Base-by-base conservation (phyloP, 2,797 vertebrate species). In the Rhinophrynus dorsalis region DNA sequence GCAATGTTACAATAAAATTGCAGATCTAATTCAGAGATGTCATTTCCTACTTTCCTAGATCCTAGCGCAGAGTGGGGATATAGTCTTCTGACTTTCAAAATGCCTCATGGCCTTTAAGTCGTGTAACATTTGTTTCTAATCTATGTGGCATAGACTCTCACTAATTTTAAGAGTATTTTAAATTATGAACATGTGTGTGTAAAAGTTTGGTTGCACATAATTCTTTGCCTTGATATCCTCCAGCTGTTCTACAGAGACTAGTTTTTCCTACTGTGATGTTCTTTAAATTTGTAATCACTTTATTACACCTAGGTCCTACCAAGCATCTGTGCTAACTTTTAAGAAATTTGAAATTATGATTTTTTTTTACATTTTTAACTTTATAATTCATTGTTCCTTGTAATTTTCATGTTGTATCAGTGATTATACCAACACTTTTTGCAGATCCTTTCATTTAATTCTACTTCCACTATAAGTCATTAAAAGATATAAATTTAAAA, bases 61-160 rank as follows among this genome's bases (percentile, higher is more conserved):
- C 68, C 54, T 59, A 23, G 44, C 66, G 33, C 9, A 33, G 52
- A 59, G 27, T 58, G 47, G 51, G 61, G 69, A 59, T 59, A 66
- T 21, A 42, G 6, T 51, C 32, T 52, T 66, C 54, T 65, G 45
- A 33, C 32, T 72, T 58, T 37, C 61, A 37, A 15, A 64, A 59
- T 65, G 35, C 54, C 61, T 72, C 27, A 65, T 66, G 69, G 60
- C 61, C 44, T 57, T 72, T 72, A 59, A 72, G 69, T 65, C 69
- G 29, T 51, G 29, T 9, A 84, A 75, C 82, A 85, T 77, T 88
- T 88, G 86, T 70, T 88, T 87, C 81, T 77, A 87, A 87, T 88
- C 76, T 83, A 27, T 47, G 76, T 42, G 68, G 83, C 77, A 69
- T 81, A 78, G 72, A 68, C 77, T 83, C 62, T 70, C 59, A 81